Conservation (phyloP, 2,888 invertebrate species). For the Electrophaes corylata region DNA sequence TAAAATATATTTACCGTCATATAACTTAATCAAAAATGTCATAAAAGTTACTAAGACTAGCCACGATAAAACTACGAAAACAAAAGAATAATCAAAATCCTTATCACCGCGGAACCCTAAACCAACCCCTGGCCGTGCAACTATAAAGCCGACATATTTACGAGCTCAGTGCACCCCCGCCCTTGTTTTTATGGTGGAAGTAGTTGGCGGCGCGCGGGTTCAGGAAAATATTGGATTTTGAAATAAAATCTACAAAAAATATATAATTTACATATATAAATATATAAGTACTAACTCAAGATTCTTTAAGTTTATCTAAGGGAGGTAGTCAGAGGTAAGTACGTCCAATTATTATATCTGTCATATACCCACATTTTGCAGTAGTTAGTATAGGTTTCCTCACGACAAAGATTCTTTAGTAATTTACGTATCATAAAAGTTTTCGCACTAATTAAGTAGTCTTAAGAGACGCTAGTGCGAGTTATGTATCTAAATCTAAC, state of each 20-base stretch:
- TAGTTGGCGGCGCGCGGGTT: slow-evolving; percentile 35
- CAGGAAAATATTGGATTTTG: slow-evolving; percentile 6
- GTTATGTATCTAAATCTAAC: too few species aligned
- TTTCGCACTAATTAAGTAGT: too few species aligned
- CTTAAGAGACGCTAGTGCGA: too few species aligned
- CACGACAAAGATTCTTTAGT: too few species aligned
- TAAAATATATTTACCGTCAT: neutral
- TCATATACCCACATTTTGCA: too few species aligned
- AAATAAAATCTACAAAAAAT: neutral
- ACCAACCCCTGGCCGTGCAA: slow-evolving; percentile 60
- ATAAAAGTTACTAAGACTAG: neutral
- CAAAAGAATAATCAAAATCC: slow-evolving; percentile 5
- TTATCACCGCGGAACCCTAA: slow-evolving; percentile 34
- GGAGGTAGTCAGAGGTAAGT: too few species aligned
- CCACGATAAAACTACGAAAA: slow-evolving; percentile 7
- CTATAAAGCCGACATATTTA: slow-evolving; percentile 81
- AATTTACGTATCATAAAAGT: too few species aligned
- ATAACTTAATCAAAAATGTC: neutral
- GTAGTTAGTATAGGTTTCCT: too few species aligned
- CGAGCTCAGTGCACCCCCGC: slow-evolving; percentile 63
- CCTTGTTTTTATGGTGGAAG: slow-evolving; percentile 54
- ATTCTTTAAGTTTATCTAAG: too few species aligned
- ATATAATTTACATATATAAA: too few species aligned
- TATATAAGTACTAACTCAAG: too few species aligned
- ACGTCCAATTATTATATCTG: too few species aligned